Evolutionary conservation across 2,888 invertebrate species (phyloP).

Genomic region (Scaptomyza polygonia): DNA sequence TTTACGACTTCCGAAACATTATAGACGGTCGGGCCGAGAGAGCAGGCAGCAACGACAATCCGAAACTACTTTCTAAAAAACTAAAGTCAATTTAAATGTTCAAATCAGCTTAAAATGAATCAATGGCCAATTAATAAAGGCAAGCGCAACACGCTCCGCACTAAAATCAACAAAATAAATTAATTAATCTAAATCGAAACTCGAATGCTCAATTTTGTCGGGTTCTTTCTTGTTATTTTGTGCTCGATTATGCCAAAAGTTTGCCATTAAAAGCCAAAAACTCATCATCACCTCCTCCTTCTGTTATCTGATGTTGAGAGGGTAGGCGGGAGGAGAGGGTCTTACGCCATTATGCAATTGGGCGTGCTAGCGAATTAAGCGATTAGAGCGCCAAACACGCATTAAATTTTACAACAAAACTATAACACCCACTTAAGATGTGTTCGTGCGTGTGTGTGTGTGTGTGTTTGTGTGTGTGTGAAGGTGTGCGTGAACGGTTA

Average conservation of each 20-base stretch:
- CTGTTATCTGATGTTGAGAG: background rate
- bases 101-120: slow-evolving; percentile 55
- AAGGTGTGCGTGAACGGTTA: slow-evolving; percentile 63
- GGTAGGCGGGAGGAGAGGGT: background rate
- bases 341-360: slow-evolving; percentile 76
- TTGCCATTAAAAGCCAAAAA: slow-evolving; percentile 46
- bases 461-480: slow-evolving; percentile 13
- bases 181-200: slow-evolving; percentile 77
- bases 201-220: slow-evolving; percentile 48
- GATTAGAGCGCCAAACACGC: slow-evolving; percentile 66
- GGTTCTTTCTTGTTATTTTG: slow-evolving; percentile 30
- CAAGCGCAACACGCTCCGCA: slow-evolving; percentile 38
- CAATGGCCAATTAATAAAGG: slow-evolving; percentile 46
- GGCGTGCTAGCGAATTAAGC: slow-evolving; percentile 70
- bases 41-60: background rate
- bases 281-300: slow-evolving; percentile 1
- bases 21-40: background rate
- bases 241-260: slow-evolving; percentile 21
- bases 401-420: slow-evolving; percentile 73
- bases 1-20: slow-evolving; percentile 70
- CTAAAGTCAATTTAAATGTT: slow-evolving; percentile 29
- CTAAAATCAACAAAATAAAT: slow-evolving; percentile 57
- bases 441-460: slow-evolving; percentile 18
- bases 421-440: slow-evolving; percentile 71
- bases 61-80: slow-evolving; percentile 76